These are phyloP conservation scores for Ormyrus labotus DNA, from an alignment of 2,888 invertebrate species.

Conservation along the genomic window DNA sequence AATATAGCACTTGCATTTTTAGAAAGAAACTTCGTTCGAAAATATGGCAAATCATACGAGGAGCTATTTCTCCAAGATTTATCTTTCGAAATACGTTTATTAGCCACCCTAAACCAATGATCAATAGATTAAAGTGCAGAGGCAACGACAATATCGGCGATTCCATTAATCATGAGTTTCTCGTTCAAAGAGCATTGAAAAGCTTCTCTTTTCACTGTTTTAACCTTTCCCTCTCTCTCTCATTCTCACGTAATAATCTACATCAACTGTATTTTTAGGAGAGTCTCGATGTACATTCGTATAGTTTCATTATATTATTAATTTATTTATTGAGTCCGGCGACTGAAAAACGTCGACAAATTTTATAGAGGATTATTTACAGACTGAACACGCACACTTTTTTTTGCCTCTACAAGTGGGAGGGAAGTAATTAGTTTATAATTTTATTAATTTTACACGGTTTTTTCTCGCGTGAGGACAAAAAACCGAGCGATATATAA, in stretches of 20 bases:
- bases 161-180: constrained; percentile 9
- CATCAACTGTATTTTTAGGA: background rate
- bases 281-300: constrained; percentile 44
- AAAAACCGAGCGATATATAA: constrained; percentile 1
- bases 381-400: constrained; percentile 35
- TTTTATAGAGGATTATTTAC: constrained; percentile 40
- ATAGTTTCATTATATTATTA: constrained; percentile 20
- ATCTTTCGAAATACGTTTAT: constrained; percentile 11
- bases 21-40: too few relatives aligned
- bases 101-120: background rate
- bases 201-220: background rate
- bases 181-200: background rate
- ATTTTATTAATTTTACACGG: too few relatives aligned
- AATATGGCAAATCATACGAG: too few relatives aligned
- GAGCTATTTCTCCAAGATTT: background rate
- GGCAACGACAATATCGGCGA: constrained; percentile 27
- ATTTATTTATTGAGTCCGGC: constrained; percentile 15
- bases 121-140: constrained; percentile 5
- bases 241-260: background rate
- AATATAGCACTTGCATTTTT: background rate
- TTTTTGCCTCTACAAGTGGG: constrained; percentile 4
- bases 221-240: too few relatives aligned
- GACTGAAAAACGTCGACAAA: constrained; percentile 5
- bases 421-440: background rate
- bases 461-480: constrained; percentile 2